Evolutionary conservation across 2,113 vertebrate species (phyloP), one percentile per base, ranked within the genome.

Genomic region (Bucco capensis): DNA sequence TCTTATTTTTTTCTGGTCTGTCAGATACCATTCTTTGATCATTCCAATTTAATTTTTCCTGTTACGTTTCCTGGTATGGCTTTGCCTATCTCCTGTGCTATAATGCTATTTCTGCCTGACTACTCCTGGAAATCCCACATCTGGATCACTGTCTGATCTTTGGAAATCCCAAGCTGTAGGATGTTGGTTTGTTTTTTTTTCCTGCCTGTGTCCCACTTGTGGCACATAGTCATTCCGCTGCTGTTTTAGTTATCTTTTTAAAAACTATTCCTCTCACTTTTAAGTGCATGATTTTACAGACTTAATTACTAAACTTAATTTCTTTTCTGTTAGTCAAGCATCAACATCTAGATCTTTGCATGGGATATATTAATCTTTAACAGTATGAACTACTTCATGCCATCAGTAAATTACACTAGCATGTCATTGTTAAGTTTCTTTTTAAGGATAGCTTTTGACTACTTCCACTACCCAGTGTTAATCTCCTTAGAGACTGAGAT

Each of bases 101-200:
- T 62, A 54, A 57, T 60, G 7, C 11, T 78, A 10, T 82, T 91
- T 75, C 62, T 93, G 76, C 92, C 58, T 88, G 37, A 31, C 31
- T 0, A 37, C 53, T 75, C 46, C 69, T 92, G 73, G 86, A 83
- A 89, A 78, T 93, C 61, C 66, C 77, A 33, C 74, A 84, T 86
- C 77, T 86, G 84, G 75, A 78, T 87, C 27, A 11, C 38, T 94
- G 92, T 65, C 74, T 83, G 51, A 83, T 89, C 47, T 88, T 56
- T 92, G 78, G 65, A 84, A 84, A 91, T 86, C 61, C 61, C 35
- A 44, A 33, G n/a, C n/a, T 88, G 65, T n/a, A 78, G 74, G 35
- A 89, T 67, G 50, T 5, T 90, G 14, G 44, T 40, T 49, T 47
- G 65, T 27, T 25, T 58, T n/a, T 21, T 25, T 18, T 18, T 15